Percentiles rank a stretch among this genome's conserved stretches.
Conservation (phyloP, 2,888 invertebrate genomes). For the Scaptodrosophila latifasciaeformis region DNA sequence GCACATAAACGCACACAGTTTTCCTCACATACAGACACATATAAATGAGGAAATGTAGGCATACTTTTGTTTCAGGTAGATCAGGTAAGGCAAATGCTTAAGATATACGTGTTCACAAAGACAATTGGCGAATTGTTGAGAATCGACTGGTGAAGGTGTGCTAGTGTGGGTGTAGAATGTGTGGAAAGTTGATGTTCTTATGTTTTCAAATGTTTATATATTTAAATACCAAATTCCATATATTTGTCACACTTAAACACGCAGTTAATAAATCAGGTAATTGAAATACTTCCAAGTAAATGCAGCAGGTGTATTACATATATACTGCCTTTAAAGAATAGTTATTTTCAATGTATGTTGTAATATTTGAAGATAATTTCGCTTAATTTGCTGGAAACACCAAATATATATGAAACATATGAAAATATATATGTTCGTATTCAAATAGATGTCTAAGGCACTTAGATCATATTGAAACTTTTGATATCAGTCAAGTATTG, state of each 20-base stretch:
- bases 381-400: too few relatives aligned
- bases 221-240: constrained; percentile 19
- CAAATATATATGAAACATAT: constrained; percentile 28
- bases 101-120: constrained; percentile 39
- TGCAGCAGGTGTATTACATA: too few relatives aligned
- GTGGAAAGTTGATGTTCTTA: constrained; percentile 38
- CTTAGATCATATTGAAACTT: too few relatives aligned
- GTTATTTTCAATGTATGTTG: too few relatives aligned
- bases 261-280: too few relatives aligned
- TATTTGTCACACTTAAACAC: constrained; percentile 68
- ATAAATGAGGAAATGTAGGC: constrained; percentile 38
- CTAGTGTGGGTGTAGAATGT: constrained; percentile 38
- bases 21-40: constrained; percentile 21
- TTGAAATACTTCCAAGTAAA: too few relatives aligned
- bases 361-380: too few relatives aligned
- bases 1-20: constrained; percentile 19
- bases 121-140: background rate
- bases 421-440: constrained; percentile 22
- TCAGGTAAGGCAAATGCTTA: constrained; percentile 35
- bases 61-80: too few relatives aligned
- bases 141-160: constrained; percentile 11
- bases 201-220: too few relatives aligned
- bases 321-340: too few relatives aligned
- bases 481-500: too few relatives aligned
- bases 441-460: too few relatives aligned